phyloP scores from a whole-genome alignment of 2,113 vertebrate genomes.

The Scytalopus superciliaris region DNA sequence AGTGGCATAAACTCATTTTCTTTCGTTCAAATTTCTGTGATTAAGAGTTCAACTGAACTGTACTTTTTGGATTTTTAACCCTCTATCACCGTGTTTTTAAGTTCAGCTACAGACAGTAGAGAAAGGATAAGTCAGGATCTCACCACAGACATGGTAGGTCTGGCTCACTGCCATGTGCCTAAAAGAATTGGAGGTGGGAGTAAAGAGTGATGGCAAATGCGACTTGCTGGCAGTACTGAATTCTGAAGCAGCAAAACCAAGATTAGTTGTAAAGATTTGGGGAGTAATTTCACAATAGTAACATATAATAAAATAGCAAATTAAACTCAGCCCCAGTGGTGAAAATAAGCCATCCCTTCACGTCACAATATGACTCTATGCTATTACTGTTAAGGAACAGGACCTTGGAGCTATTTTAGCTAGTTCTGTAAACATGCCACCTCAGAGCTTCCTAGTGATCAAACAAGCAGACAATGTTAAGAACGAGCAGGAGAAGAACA shows the following conservation, averaged over 20 bases:
- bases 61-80: background rate
- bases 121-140: background rate
- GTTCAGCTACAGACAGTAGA: background rate
- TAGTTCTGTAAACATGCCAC: background rate
- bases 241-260: background rate
- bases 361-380: background rate
- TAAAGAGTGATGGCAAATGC: background rate
- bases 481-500: background rate
- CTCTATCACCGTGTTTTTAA: background rate
- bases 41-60: background rate
- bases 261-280: background rate
- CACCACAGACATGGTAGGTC: background rate
- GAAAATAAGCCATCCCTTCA: background rate
- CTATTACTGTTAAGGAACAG: background rate
- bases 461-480: background rate
- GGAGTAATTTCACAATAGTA: background rate
- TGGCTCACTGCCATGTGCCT: background rate
- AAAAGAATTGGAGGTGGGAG: background rate
- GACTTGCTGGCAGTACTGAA: background rate
- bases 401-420: background rate
- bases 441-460: background rate
- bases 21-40: background rate
- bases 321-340: background rate
- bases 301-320: background rate
- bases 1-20: background rate